Conservation (phyloP, 2,888 invertebrate species). For the Prosapia bicincta region DNA sequence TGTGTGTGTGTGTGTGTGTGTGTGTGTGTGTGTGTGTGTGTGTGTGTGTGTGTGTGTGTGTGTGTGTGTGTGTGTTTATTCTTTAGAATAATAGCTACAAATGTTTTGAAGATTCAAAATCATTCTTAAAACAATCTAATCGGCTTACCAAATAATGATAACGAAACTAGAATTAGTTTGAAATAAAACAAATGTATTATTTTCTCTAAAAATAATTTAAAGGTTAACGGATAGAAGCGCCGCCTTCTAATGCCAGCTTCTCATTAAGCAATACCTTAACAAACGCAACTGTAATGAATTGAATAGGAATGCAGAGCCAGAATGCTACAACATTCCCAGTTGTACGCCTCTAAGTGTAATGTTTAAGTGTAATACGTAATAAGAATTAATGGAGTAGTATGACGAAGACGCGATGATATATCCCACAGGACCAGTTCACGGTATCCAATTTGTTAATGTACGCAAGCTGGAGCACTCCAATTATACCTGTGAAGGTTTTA, state of each 20-base stretch:
- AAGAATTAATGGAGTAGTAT: background rate
- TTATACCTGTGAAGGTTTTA: background rate
- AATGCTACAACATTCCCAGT: background rate
- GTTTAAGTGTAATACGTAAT: background rate
- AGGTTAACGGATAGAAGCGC: background rate
- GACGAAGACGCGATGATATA: background rate
- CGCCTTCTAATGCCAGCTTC: background rate
- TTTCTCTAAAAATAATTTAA: no score
- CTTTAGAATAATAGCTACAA: no score
- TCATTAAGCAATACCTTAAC: background rate
- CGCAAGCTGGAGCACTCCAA: background rate
- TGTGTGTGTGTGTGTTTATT: no score
- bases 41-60: no score
- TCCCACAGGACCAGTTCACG: background rate
- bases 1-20: no score
- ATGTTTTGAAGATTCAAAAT: no score
- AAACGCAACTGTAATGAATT: background rate
- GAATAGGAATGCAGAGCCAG: background rate
- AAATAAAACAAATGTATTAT: no score
- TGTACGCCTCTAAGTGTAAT: background rate
- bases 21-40: no score
- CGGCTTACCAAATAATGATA: no score
- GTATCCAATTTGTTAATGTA: background rate
- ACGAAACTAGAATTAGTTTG: no score
- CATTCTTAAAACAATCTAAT: no score